Conservation (phyloP, 2,888 invertebrate species). For the Hemaris fuciformis region DNA sequence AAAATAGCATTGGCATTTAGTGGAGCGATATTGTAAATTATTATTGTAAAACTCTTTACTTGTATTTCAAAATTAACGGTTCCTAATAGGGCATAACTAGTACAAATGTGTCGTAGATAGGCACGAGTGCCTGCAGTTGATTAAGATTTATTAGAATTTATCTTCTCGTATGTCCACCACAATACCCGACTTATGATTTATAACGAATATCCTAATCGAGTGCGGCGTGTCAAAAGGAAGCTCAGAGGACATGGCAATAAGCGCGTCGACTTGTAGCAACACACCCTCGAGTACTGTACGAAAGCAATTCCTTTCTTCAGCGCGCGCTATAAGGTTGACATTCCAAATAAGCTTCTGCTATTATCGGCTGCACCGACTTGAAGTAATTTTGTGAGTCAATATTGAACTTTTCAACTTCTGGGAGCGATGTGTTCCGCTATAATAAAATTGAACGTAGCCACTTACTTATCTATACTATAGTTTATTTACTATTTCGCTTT, state of each 20-base stretch:
- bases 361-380: slow-evolving; percentile 71
- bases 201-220: slow-evolving; percentile 21
- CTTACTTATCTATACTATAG: slow-evolving; percentile 30
- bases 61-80: too few species aligned
- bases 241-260: slow-evolving; percentile 76
- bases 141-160: too few species aligned
- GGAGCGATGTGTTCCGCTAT: slow-evolving; percentile 64
- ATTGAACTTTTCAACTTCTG: slow-evolving; percentile 72
- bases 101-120: too few species aligned
- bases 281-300: slow-evolving; percentile 52
- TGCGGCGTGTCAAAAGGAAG: slow-evolving; percentile 60
- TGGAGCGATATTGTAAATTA: too few species aligned
- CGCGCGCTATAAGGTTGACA: slow-evolving; percentile 61
- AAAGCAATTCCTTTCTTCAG: slow-evolving; percentile 58
- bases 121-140: too few species aligned
- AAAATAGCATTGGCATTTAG: too few species aligned
- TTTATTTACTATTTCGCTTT: slow-evolving; percentile 29
- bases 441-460: slow-evolving; percentile 51
- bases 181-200: background rate
- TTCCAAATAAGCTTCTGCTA: slow-evolving; percentile 57
- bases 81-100: too few species aligned
- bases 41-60: too few species aligned
- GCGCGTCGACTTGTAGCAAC: slow-evolving; percentile 65
- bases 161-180: too few species aligned
- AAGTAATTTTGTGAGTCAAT: slow-evolving; percentile 78